Conservation (phyloP, 2,113 vertebrate species). For the Gallinago undulata region DNA sequence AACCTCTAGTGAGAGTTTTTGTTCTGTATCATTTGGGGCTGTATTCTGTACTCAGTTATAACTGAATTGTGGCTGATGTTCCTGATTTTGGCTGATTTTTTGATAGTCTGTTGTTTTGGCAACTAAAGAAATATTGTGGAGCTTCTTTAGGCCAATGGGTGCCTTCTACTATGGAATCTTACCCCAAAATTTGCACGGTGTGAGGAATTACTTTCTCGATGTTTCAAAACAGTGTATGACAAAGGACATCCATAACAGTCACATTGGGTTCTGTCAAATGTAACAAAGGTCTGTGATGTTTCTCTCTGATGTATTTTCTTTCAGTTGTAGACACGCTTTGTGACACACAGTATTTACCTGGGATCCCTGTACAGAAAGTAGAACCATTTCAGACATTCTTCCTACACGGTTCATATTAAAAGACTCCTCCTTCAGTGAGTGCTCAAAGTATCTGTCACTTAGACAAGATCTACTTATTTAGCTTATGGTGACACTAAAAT, state of each 20-base stretch:
- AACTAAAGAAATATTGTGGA: neutral
- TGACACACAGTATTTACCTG: neutral
- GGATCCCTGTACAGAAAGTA: neutral
- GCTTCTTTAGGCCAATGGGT: neutral
- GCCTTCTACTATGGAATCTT: neutral
- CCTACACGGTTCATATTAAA: neutral
- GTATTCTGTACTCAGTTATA: neutral
- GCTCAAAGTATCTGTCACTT: neutral
- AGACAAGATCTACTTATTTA: neutral
- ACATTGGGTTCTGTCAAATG: neutral
- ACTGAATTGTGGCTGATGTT: neutral
- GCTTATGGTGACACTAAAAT: neutral
- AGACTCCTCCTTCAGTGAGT: neutral
- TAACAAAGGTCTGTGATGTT: neutral
- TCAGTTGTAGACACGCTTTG: neutral
- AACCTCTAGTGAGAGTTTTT: neutral
- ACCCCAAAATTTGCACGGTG: neutral
- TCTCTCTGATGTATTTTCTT: constrained; percentile 29
- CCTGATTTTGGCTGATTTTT: neutral
- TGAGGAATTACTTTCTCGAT: neutral
- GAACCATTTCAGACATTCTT: neutral
- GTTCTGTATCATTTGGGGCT: neutral
- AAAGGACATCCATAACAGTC: neutral
- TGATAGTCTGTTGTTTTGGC: neutral
- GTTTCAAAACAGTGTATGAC: neutral